phyloP scores from a whole-genome alignment of 2,797 vertebrate species.

The Coccyzus lansbergi region DNA sequence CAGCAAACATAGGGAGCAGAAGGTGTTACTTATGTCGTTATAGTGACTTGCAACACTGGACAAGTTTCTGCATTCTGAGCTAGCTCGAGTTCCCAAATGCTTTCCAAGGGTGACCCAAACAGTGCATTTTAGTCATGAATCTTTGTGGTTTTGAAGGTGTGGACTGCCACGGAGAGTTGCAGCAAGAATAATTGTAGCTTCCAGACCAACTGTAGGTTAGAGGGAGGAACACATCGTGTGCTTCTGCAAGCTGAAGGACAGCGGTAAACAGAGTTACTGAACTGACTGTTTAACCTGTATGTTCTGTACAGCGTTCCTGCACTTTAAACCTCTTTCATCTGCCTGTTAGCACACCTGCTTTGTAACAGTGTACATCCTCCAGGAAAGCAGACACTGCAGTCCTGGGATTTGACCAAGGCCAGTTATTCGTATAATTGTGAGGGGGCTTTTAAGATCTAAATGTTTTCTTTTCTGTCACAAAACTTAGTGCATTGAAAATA shows the following conservation, averaged over 20 bases:
- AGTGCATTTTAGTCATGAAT: not conserved
- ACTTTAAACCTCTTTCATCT: not conserved
- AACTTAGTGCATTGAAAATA: not conserved
- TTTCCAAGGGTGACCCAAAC: not conserved
- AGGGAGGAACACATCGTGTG: not conserved
- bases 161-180: not conserved
- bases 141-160: not conserved
- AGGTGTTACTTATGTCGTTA: not conserved
- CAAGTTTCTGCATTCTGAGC: not conserved
- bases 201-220: not conserved
- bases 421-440: not conserved
- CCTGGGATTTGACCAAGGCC: not conserved
- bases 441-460: not conserved
- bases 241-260: not conserved
- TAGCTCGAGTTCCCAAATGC: accelerated
- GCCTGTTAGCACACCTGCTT: not conserved
- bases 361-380: not conserved
- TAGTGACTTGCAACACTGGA: not conserved
- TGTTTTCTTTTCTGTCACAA: not conserved
- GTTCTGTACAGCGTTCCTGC: not conserved
- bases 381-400: not conserved
- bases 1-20: not conserved
- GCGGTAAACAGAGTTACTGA: not conserved
- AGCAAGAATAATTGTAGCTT: not conserved
- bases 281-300: not conserved